Percentiles rank a stretch among this genome's conserved stretches.
These are phyloP conservation scores for Coptodon bakossiorum DNA, from an alignment of 2,113 vertebrate genomes.

Conservation along the genomic window DNA sequence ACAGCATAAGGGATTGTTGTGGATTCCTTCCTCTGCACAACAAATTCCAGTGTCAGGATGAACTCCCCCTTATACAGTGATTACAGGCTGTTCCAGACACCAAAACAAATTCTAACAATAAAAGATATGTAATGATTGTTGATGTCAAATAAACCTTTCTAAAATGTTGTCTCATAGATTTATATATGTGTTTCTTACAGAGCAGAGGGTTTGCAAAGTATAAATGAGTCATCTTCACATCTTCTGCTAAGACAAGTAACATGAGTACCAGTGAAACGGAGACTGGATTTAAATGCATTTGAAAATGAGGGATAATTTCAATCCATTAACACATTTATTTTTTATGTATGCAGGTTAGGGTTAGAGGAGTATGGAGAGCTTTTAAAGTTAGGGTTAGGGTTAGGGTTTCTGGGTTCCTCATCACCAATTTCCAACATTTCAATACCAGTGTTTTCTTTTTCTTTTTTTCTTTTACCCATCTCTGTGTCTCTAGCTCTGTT, in stretches of 20 bases:
- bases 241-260: neutral
- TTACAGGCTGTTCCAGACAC: neutral
- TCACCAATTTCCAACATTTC: neutral
- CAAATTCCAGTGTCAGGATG: neutral
- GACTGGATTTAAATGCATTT: neutral
- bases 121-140: neutral
- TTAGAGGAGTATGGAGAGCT: neutral
- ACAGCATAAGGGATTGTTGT: neutral
- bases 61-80: neutral
- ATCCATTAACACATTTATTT: neutral
- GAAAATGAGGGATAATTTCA: neutral
- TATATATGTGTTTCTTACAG: neutral
- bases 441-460: neutral
- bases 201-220: neutral
- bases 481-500: neutral
- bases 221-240: neutral
- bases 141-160: neutral
- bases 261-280: neutral
- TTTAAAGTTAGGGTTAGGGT: too few species aligned
- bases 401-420: neutral
- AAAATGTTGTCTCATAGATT: neutral
- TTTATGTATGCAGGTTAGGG: neutral
- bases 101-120: neutral
- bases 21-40: neutral
- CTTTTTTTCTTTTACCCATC: neutral